Evolutionary conservation across 2,888 invertebrate species (phyloP).

Genomic region (Pyrgus malvae): DNA sequence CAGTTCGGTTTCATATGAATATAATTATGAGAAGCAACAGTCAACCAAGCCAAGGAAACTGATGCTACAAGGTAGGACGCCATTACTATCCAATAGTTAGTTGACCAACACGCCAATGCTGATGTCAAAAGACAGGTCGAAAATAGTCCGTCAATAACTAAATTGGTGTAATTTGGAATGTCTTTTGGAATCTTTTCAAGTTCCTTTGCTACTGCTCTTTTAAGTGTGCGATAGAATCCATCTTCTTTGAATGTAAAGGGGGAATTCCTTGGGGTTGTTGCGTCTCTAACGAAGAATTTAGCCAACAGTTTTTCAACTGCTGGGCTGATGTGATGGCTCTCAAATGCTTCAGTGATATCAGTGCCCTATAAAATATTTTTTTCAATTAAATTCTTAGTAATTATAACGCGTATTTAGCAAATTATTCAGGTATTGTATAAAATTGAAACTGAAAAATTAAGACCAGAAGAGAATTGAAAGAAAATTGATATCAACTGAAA

Average conservation of each 20-base stretch:
- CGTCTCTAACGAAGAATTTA: constrained; percentile 85
- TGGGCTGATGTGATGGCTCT: constrained; percentile 77
- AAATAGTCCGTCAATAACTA: constrained; percentile 63
- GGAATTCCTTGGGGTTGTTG: constrained; percentile 84
- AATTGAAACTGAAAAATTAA: too few species aligned
- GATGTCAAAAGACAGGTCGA: constrained; percentile 56
- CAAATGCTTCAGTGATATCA: constrained; percentile 85
- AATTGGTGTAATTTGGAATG: constrained; percentile 42
- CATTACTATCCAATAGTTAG: constrained; percentile 49
- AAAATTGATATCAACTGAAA: too few species aligned
- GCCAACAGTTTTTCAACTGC: constrained; percentile 81
- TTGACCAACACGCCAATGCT: constrained; percentile 51
- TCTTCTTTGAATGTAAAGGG: constrained; percentile 88
- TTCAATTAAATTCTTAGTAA: constrained; percentile 72
- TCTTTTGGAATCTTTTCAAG: constrained; percentile 75
- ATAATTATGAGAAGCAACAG: constrained; percentile 88
- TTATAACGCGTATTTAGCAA: too few species aligned
- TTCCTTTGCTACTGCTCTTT: constrained; percentile 77
- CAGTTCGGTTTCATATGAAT: constrained; percentile 89
- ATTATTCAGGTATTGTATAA: too few species aligned
- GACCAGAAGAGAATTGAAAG: too few species aligned
- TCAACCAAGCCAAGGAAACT: constrained; percentile 80
- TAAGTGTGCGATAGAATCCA: constrained; percentile 88
- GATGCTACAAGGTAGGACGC: constrained; percentile 57
- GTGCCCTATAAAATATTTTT: constrained; percentile 80